Percentiles rank a stretch among this genome's conserved stretches.
These are phyloP conservation scores for Alces alces DNA, from an alignment of 2,113 vertebrate genomes.

Conservation along the genomic window DNA sequence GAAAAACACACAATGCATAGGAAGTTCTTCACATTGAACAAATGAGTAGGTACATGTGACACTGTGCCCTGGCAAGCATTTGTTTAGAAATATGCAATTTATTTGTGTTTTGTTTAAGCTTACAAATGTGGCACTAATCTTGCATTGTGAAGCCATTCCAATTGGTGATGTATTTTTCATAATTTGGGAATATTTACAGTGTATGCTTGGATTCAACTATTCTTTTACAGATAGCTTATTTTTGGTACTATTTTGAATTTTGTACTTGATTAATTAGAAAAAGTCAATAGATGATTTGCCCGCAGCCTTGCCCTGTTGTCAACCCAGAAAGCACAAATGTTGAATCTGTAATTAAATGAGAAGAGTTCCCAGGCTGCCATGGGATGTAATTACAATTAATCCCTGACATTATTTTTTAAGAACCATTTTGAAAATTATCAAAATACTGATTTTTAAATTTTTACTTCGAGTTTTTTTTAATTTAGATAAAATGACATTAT, in stretches of 20 bases:
- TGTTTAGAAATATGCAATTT: background rate
- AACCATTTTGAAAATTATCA: background rate
- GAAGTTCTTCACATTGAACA: background rate
- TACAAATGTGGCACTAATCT: background rate
- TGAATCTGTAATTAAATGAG: slow-evolving; percentile 1
- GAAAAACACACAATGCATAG: background rate
- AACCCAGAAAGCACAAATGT: background rate
- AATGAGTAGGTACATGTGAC: background rate
- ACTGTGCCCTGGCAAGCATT: background rate
- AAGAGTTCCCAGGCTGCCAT: background rate
- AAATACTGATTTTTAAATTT: background rate
- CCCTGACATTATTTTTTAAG: background rate
- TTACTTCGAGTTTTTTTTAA: background rate
- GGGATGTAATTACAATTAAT: background rate
- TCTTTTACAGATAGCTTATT: background rate
- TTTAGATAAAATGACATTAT: background rate
- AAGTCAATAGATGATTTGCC: background rate
- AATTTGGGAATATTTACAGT: background rate
- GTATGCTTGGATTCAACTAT: background rate
- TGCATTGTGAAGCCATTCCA: background rate
- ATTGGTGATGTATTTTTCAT: background rate
- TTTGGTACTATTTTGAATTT: background rate
- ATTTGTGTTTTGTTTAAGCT: background rate
- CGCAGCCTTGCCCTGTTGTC: background rate
- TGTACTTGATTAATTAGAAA: background rate